Evolutionary conservation across 2,888 invertebrate genomes (phyloP).

Genomic region (Parnassius apollo): DNA sequence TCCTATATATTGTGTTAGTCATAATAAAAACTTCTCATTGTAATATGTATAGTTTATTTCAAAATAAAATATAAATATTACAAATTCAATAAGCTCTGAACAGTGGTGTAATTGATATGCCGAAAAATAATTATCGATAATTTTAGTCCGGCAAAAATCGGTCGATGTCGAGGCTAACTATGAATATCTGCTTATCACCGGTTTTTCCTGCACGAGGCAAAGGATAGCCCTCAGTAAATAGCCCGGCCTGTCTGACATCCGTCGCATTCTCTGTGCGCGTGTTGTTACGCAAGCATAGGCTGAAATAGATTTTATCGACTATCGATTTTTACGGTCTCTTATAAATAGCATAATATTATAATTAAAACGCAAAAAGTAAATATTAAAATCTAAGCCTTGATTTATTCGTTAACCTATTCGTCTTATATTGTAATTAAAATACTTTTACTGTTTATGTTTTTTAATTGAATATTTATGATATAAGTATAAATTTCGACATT

Average conservation of each 20-base stretch:
- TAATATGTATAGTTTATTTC: too few relatives aligned
- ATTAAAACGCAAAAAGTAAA: too few relatives aligned
- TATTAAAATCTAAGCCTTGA: too few relatives aligned
- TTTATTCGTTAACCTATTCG: too few relatives aligned
- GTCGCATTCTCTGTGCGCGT: slow-evolving; percentile 24
- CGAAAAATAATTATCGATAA: slow-evolving; percentile 11
- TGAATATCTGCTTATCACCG: slow-evolving; percentile 35
- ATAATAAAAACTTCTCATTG: too few relatives aligned
- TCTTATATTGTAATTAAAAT: too few relatives aligned
- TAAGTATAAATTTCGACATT: too few relatives aligned
- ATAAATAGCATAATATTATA: too few relatives aligned
- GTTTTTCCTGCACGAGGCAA: slow-evolving; percentile 38
- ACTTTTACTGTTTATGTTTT: too few relatives aligned
- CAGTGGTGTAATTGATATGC: slow-evolving; percentile 6
- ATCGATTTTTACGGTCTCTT: slow-evolving; percentile 28
- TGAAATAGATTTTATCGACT: slow-evolving; percentile 29
- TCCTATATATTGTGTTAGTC: too few relatives aligned
- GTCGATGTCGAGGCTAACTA: background rate
- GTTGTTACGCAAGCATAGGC: slow-evolving; percentile 20
- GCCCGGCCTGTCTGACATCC: slow-evolving; percentile 27
- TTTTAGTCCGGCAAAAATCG: slow-evolving; percentile 13
- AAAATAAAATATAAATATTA: background rate
- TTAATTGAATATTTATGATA: too few relatives aligned
- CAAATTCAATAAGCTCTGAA: background rate
- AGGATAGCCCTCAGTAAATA: slow-evolving; percentile 35